Evolutionary conservation across 2,888 invertebrate genomes (phyloP).

Genomic region (Tribolium freemani): DNA sequence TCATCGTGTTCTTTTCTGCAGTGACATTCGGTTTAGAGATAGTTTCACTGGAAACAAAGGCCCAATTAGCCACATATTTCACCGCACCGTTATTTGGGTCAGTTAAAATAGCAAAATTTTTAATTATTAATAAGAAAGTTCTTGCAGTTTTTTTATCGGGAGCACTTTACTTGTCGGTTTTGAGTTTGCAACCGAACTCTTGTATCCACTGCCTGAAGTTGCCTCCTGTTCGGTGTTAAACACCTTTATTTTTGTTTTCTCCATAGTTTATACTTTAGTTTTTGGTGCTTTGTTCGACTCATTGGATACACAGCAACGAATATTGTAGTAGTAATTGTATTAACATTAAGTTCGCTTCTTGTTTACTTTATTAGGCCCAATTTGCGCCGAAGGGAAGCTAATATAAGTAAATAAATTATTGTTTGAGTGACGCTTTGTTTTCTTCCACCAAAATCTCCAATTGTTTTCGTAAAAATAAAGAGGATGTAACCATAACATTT

Average conservation of each 20-base stretch:
- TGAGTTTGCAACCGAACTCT: constrained; percentile 95
- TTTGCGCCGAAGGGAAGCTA: constrained; percentile 54
- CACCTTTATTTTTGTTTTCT: constrained; percentile 71
- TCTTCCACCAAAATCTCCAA: neutral
- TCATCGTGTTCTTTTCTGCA: constrained; percentile 44
- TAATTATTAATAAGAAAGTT: neutral
- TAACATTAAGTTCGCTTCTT: constrained; percentile 44
- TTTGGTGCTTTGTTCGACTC: constrained; percentile 50
- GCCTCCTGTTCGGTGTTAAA: constrained; percentile 94
- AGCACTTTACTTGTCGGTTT: constrained; percentile 96
- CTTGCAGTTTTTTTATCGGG: constrained; percentile 93
- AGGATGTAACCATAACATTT: too few relatives aligned
- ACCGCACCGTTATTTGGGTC: constrained; percentile 59
- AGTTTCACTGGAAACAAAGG: constrained; percentile 38
- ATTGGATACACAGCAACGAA: constrained; percentile 52
- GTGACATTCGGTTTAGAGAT: constrained; percentile 40
- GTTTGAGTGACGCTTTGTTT: neutral
- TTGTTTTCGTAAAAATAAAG: neutral
- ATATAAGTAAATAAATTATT: neutral
- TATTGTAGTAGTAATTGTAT: constrained; percentile 43
- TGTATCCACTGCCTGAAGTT: constrained; percentile 95
- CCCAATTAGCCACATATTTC: constrained; percentile 53
- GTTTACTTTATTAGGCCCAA: constrained; percentile 51
- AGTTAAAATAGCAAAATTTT: constrained; percentile 39
- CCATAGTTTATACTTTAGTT: constrained; percentile 54